Conservation (phyloP, 2,797 vertebrate genomes). For the Sebastes kiyomatsui region DNA sequence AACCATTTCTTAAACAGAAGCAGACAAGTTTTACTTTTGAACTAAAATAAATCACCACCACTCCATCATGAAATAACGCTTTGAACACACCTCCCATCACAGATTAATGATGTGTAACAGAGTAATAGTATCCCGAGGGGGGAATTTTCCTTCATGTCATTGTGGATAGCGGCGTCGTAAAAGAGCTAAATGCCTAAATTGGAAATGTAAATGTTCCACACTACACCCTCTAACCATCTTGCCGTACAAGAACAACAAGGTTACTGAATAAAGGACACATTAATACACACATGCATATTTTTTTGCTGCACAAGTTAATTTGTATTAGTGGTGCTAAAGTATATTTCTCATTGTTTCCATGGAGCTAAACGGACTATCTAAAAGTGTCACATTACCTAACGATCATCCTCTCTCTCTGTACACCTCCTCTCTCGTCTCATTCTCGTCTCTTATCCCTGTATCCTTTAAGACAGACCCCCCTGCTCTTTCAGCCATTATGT, state of each 20-base stretch:
- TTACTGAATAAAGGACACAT: conserved; percentile 20
- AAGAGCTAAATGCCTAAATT: conserved; percentile 46
- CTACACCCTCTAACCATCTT: conserved; percentile 11
- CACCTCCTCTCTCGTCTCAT: conserved; percentile 30
- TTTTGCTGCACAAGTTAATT: background rate
- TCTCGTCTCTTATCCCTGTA: conserved; percentile 22
- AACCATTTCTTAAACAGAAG: background rate
- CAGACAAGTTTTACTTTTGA: background rate
- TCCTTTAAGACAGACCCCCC: conserved; percentile 49
- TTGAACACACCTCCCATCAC: conserved; percentile 5
- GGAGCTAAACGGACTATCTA: conserved; percentile 20
- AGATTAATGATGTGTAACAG: conserved; percentile 32
- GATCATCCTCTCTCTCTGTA: background rate
- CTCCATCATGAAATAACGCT: background rate
- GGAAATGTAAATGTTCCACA: conserved; percentile 39
- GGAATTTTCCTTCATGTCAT: conserved; percentile 9
- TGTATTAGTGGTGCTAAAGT: background rate
- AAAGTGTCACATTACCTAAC: conserved; percentile 13
- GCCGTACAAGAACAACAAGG: conserved; percentile 11
- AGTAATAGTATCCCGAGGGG: conserved; percentile 16
- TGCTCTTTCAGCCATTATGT: conserved; percentile 61
- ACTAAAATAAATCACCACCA: conserved; percentile 2
- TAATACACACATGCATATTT: background rate
- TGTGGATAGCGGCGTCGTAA: conserved; percentile 7
- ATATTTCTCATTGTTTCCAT: conserved; percentile 7